Conservation (phyloP, 1,140 invertebrate species). For the Cotesia vestalis region DNA sequence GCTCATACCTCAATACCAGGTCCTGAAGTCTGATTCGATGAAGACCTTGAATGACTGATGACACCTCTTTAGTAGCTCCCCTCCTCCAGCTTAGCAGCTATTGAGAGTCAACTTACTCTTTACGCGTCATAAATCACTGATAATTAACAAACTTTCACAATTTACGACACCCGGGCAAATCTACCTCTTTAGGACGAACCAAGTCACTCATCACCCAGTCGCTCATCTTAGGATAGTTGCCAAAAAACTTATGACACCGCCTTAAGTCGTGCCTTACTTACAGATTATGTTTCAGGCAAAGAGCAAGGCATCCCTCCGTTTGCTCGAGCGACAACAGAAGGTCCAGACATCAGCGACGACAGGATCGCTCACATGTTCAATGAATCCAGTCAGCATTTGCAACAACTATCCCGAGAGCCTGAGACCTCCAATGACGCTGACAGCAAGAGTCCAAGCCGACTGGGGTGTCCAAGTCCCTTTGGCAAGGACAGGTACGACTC, state of each 20-base stretch:
- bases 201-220: not conserved
- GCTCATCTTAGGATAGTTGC: slow-evolving; percentile 17
- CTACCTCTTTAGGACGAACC: too few relatives aligned
- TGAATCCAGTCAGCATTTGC: slow-evolving; percentile 80
- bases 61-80: too few relatives aligned
- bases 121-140: too few relatives aligned
- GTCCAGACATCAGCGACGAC: slow-evolving; percentile 86
- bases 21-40: too few relatives aligned
- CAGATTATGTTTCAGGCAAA: slow-evolving; percentile 78
- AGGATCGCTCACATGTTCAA: slow-evolving; percentile 92
- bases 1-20: too few relatives aligned
- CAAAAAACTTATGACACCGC: slow-evolving; percentile 55
- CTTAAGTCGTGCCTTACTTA: slow-evolving; percentile 65
- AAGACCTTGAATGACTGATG: too few relatives aligned
- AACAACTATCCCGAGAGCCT: slow-evolving; percentile 63
- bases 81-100: too few relatives aligned
- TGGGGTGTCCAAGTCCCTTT: slow-evolving; percentile 79
- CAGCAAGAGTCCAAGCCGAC: slow-evolving; percentile 80
- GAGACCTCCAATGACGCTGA: slow-evolving; percentile 64
- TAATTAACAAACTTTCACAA: too few relatives aligned
- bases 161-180: too few relatives aligned
- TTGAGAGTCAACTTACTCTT: too few relatives aligned
- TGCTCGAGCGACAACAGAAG: slow-evolving; percentile 75
- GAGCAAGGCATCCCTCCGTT: slow-evolving; percentile 80
- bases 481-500: slow-evolving; percentile 74